phyloP scores from a whole-genome alignment of 1,140 invertebrate species.

The Lysiphlebus fabarum region DNA sequence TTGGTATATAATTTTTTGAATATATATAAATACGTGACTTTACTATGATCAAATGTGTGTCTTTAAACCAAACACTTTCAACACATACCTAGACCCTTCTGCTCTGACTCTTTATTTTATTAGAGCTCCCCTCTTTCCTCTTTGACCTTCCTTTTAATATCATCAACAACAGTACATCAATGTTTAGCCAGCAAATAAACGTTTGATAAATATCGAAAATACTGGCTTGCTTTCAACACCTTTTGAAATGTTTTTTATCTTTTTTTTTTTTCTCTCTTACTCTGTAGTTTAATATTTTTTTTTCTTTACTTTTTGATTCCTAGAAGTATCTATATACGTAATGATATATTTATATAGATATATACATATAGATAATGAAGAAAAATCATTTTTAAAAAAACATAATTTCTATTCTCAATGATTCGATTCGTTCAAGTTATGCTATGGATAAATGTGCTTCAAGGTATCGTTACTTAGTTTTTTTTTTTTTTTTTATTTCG shows the following conservation, averaged over 20 bases:
- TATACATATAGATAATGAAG: not conserved
- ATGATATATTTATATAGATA: too few species aligned
- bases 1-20: too few species aligned
- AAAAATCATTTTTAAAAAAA: conserved; percentile 9
- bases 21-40: too few species aligned
- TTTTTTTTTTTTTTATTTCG: not conserved
- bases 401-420: conserved; percentile 8
- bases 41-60: too few species aligned
- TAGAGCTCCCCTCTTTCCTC: too few species aligned
- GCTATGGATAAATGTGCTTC: not conserved
- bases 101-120: too few species aligned
- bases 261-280: too few species aligned
- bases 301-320: conserved; percentile 3
- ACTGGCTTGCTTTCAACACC: conserved; percentile 13
- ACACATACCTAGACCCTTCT: too few species aligned
- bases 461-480: not conserved
- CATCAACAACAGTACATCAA: too few species aligned
- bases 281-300: too few species aligned
- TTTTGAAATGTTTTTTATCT: conserved; percentile 4
- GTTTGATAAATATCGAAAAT: conserved; percentile 3
- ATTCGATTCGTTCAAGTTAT: conserved; percentile 9
- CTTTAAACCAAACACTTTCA: too few species aligned
- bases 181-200: conserved; percentile 11
- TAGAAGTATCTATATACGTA: not conserved
- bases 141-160: too few species aligned